Percentiles rank a stretch among this genome's conserved stretches.
These are phyloP conservation scores for Enteromius afrohamiltoni DNA, from an alignment of 2,797 vertebrate species.

Conservation along the genomic window DNA sequence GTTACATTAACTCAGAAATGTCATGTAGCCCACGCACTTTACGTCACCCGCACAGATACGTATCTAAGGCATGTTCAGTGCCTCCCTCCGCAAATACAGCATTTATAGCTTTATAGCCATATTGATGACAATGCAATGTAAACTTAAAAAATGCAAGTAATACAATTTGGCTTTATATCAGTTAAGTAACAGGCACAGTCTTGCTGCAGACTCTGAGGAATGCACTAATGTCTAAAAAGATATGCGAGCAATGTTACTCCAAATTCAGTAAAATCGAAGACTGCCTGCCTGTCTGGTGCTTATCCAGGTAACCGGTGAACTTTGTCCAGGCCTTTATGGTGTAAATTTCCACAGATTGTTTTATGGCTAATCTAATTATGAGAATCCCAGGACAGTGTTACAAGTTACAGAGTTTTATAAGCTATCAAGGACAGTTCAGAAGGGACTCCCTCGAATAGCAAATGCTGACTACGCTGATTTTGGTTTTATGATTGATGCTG, in stretches of 20 bases:
- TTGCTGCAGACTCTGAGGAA: constrained; percentile 21
- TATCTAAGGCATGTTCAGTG: background rate
- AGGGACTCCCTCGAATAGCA: constrained; percentile 14
- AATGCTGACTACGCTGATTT: background rate
- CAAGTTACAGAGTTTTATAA: constrained; percentile 13
- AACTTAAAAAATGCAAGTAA: background rate
- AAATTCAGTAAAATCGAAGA: constrained; percentile 12
- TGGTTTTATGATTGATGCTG: background rate
- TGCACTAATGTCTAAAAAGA: constrained; percentile 23
- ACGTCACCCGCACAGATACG: constrained; percentile 1
- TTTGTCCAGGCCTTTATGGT: constrained; percentile 48
- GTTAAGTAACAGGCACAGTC: constrained; percentile 26
- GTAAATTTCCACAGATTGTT: background rate
- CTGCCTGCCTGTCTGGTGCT: background rate
- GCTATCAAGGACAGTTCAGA: background rate
- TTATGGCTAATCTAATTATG: constrained; percentile 22
- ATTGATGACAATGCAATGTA: background rate
- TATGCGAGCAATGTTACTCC: constrained; percentile 45
- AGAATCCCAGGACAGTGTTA: background rate
- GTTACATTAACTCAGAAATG: constrained; percentile 5
- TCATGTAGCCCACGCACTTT: background rate
- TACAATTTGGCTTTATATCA: constrained; percentile 24
- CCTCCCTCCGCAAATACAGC: constrained; percentile 24
- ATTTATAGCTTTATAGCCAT: background rate
- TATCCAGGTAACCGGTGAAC: constrained; percentile 39